Percentiles rank a stretch among this genome's conserved stretches.
Evolutionary conservation across 2,113 vertebrate genomes (phyloP).

Genomic region (Bubo scandiacus): DNA sequence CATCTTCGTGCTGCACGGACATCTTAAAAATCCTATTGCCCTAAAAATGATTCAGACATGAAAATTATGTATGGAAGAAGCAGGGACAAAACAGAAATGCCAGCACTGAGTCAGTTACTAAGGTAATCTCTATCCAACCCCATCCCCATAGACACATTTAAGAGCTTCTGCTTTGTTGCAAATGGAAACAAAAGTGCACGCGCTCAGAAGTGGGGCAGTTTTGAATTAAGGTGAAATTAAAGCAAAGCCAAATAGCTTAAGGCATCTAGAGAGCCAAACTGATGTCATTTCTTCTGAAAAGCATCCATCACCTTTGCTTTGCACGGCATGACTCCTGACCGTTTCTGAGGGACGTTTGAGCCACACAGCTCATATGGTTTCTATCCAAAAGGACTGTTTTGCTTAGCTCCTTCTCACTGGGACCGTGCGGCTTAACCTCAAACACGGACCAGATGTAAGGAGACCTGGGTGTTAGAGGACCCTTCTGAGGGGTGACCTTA

Average conservation of each 20-base stretch:
- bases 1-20: rapidly evolving
- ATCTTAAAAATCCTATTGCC: background rate
- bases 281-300: background rate
- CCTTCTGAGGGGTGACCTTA: background rate
- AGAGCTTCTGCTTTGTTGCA: background rate
- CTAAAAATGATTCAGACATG: background rate
- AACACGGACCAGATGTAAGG: background rate
- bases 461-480: background rate
- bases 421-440: background rate
- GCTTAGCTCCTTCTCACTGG: background rate
- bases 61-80: background rate
- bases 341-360: background rate
- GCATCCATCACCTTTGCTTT: background rate
- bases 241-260: background rate
- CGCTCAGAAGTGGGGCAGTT: background rate
- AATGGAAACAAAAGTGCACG: rapidly evolving
- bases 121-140: background rate
- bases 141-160: background rate
- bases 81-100: background rate
- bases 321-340: too few species aligned
- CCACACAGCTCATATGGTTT: too few species aligned
- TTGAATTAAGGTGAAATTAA: background rate
- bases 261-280: background rate
- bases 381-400: background rate
- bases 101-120: background rate